Base-by-base conservation (phyloP, 2,797 vertebrate species). In the Halcyon leucocephala region DNA sequence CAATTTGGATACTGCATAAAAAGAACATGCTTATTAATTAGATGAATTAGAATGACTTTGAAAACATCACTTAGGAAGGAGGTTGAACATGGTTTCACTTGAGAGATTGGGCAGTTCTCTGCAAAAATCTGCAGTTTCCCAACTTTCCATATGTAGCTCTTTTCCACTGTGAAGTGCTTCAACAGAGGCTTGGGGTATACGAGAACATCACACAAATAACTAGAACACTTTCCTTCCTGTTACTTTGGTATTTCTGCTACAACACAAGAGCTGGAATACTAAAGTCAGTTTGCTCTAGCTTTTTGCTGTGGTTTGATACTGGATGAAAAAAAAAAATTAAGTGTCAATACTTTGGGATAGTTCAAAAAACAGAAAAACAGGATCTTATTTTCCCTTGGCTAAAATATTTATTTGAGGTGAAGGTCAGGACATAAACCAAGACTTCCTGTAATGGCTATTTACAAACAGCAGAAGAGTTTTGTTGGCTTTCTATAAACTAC, bases 11-110 rank as follows among this genome's bases (percentile, higher is more conserved):
- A 67, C 41, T 67, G 48, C 71, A 28, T 57, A 60, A 77, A 90
- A 89, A 84, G 62, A 93, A 82, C 58, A 71, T 11, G 33, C 60
- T 76, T 51, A n/a, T 42, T 85, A 92, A 85, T 97, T 90, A 92
- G 66, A 64, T 52, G 5, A 90, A 93, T 84, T 86, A 84, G 25
- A 83, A 88, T 31, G 17, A 91, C 60, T 84, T 78, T 54, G 31
- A 93, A 95, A 95, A 95, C 17, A 55, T 73, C 4, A 12, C 51
- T 85, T 67, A 70, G 39, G 67, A 82, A 94, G 44, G 52, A 92
- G 37, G 37, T 46, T 87, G 67, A 93, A 82, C 35, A 42, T 1
- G 2, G 20, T 80, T 92, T 65, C 29, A 89, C 74, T 91, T 49
- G 44, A 83, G 41, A 60, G 65, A 89, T 78, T 93, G 89, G 41